Percentiles rank a stretch among this genome's conserved stretches.
Evolutionary conservation across 2,888 invertebrate genomes (phyloP).

Genomic region (Atrina japonica): DNA sequence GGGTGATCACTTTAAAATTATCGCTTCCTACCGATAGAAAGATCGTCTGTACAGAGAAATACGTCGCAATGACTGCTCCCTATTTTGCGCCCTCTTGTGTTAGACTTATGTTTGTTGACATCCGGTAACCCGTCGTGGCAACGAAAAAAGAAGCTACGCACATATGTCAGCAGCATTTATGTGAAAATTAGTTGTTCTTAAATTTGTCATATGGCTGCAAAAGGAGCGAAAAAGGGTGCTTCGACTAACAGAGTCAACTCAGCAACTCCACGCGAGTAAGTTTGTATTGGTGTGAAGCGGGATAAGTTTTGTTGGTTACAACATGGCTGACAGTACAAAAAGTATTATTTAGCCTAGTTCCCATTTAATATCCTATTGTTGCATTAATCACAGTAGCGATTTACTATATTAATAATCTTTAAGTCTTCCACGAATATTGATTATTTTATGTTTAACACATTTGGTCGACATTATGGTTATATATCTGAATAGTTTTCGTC

Average conservation of each 20-base stretch:
- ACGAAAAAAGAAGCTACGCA: constrained; percentile 34
- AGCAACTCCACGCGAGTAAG: constrained; percentile 75
- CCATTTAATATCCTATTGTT: no score
- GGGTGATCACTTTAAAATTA: no score
- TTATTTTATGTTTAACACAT: no score
- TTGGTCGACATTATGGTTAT: no score
- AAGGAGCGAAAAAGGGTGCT: constrained; percentile 68
- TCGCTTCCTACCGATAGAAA: no score
- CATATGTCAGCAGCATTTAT: not conserved
- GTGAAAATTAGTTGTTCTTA: constrained; percentile 8
- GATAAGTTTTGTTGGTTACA: constrained; percentile 69
- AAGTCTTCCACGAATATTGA: no score
- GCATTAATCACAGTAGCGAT: no score
- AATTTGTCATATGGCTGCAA: constrained; percentile 60
- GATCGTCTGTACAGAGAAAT: constrained; percentile 19
- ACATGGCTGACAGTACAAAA: constrained; percentile 64
- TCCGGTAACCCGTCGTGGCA: constrained; percentile 58
- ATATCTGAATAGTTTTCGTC: no score
- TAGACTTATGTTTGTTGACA: constrained; percentile 38
- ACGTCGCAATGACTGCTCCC: constrained; percentile 35
- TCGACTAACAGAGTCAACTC: constrained; percentile 70
- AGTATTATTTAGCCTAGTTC: no score
- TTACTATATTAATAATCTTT: no score
- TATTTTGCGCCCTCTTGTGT: constrained; percentile 29
- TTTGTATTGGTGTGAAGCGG: constrained; percentile 25